These are phyloP conservation scores for Saccostrea cuccullata DNA, from an alignment of 1,140 invertebrate species.

Conservation along the genomic window DNA sequence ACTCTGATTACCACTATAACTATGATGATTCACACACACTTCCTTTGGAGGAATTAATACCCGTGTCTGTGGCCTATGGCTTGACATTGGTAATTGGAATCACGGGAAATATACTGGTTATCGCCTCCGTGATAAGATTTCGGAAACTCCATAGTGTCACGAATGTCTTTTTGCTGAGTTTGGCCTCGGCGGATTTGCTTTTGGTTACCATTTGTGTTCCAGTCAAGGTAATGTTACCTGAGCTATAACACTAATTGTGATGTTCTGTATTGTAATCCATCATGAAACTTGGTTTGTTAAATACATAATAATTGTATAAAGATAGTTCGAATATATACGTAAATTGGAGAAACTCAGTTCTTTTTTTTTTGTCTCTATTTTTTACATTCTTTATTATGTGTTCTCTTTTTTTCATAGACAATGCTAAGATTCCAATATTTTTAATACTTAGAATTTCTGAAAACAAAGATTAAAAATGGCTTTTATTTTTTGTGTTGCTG, in stretches of 20 bases:
- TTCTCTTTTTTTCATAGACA: too few relatives aligned
- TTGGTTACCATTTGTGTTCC: slow-evolving; percentile 87
- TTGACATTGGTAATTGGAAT: slow-evolving; percentile 83
- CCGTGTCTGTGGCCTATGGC: slow-evolving; percentile 83
- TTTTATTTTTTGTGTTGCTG: too few relatives aligned
- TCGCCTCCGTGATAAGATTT: slow-evolving; percentile 81
- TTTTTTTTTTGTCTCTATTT: too few relatives aligned
- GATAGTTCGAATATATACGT: too few relatives aligned
- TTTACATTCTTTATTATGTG: too few relatives aligned
- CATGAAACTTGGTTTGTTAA: too few relatives aligned
- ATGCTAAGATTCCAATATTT: too few relatives aligned
- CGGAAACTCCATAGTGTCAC: slow-evolving; percentile 83
- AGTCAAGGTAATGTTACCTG: slow-evolving; percentile 83
- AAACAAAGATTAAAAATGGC: too few relatives aligned
- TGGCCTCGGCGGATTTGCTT: slow-evolving; percentile 86
- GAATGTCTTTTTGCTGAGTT: slow-evolving; percentile 85
- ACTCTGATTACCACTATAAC: slow-evolving; percentile 63
- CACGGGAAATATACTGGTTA: slow-evolving; percentile 83
- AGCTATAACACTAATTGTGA: not conserved
- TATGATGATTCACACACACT: slow-evolving; percentile 63
- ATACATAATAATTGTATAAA: too few relatives aligned
- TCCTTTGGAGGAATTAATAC: slow-evolving; percentile 80
- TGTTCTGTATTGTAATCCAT: not conserved
- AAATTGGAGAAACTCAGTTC: too few relatives aligned
- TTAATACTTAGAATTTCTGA: too few relatives aligned